Conservation (phyloP, 2,888 invertebrate genomes). For the Seladonia tumulorum region DNA sequence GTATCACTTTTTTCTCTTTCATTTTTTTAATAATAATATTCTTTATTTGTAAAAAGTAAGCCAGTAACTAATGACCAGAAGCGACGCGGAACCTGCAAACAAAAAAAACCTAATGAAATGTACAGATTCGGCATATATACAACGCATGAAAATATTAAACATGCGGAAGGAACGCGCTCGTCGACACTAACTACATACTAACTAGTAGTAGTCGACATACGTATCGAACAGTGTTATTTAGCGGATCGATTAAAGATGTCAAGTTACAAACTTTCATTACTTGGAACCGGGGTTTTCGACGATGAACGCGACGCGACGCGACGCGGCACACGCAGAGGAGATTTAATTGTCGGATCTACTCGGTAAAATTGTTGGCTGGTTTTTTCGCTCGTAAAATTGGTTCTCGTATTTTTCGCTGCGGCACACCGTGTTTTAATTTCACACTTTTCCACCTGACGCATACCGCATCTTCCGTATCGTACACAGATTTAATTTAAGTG, state of each 20-base stretch:
- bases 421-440: slow-evolving; percentile 40
- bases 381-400: not conserved
- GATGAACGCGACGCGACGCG: not conserved
- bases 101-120: too few species aligned
- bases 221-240: not conserved
- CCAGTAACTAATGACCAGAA: too few species aligned
- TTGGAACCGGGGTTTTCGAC: not conserved
- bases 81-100: too few species aligned
- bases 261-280: not conserved
- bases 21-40: too few species aligned
- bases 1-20: too few species aligned
- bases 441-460: slow-evolving; percentile 37
- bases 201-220: not conserved
- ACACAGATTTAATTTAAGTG: slow-evolving; percentile 72
- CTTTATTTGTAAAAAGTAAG: too few species aligned
- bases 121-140: too few species aligned
- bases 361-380: not conserved
- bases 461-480: slow-evolving; percentile 33
- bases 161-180: not conserved
- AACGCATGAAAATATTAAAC: not conserved
- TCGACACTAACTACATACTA: too few species aligned
- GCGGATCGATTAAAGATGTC: not conserved
- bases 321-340: not conserved
- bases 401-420: not conserved
- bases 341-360: slow-evolving; percentile 3